These are phyloP conservation scores for Sphenopsis melanotis DNA, from an alignment of 2,797 vertebrate genomes.

Conservation along the genomic window DNA sequence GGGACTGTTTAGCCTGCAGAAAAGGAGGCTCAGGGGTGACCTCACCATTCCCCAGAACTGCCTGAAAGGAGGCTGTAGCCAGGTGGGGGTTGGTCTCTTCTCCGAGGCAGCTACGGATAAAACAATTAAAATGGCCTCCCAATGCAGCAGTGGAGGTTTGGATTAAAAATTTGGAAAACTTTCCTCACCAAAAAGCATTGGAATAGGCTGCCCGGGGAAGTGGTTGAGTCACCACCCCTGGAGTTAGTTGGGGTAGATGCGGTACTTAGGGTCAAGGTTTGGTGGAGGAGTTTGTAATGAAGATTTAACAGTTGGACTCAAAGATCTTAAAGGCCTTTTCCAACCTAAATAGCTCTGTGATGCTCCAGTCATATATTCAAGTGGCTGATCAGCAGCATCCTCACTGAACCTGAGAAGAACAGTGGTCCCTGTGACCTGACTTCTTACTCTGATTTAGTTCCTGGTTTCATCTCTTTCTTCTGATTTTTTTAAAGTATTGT, in stretches of 20 bases:
- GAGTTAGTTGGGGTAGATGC: neutral
- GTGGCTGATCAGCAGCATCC: neutral
- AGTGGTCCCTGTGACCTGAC: accelerated
- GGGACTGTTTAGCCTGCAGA: neutral
- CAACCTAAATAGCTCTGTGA: neutral
- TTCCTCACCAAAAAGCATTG: neutral
- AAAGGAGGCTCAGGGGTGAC: neutral
- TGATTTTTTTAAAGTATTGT: neutral
- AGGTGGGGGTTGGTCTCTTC: neutral
- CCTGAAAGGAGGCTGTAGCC: neutral
- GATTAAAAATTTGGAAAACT: neutral
- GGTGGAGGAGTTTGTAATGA: neutral
- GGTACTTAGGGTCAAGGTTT: neutral
- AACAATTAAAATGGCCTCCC: neutral
- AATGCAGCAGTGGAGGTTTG: neutral
- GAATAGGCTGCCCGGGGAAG: neutral
- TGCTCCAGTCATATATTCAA: neutral
- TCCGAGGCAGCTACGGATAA: neutral
- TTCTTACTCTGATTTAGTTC: neutral
- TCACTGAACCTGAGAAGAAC: neutral
- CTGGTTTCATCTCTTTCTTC: neutral
- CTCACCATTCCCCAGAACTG: neutral
- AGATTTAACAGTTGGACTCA: neutral
- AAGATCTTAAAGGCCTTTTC: neutral
- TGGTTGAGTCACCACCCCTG: neutral